Evolutionary conservation across 2,113 vertebrate species (phyloP), one percentile per base, ranked within the genome.

Genomic region (Abramis brama): DNA sequence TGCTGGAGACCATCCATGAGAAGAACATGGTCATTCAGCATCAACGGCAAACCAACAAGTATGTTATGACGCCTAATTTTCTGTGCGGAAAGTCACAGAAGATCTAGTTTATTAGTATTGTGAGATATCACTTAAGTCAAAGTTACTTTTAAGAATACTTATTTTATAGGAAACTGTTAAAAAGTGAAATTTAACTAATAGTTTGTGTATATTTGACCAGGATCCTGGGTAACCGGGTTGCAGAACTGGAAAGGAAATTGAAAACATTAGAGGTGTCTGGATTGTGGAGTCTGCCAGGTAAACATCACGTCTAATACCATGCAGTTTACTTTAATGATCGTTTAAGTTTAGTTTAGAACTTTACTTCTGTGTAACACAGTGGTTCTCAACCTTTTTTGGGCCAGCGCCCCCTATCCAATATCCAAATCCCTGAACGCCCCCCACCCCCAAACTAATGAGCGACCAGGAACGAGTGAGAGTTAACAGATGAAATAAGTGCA

Each of bases 21-120:
- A 99, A 99, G 92, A 99, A 98, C 92, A 97, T 99, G 96, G 95
- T 99, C 89, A 95, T 99, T 91, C 97, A 98, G 92, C 98, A 99
- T 92, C 98, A 99, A 88, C 96, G 98, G 10, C 98, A 99, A 91
- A 99, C 98, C 88, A 99, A 98, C 96, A 99, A 97, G 98, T 88
- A 70, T 68, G 77, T 77, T 13, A 25, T 33, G 25, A 79, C 8
- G 21, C 45, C 43, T 33, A 0, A n/a, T 11, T 66, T 7, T 21
- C 76, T 57, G 76, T 78, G 50, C 19, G 3, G 27, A 6, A 71
- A 71, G 23, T 1, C 19, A 43, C 33, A 10, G 9, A 71, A 43
- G 19, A 43, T 71, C 6, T 57, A 57, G 55, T 21, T 57, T 57
- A 21, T 55, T 21, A 7, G 52, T 21, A 55, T 7, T 55, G 52